Evolutionary conservation across 1,140 invertebrate species (phyloP), one percentile per base, ranked within the genome.

Genomic region (Plodia interpunctella): DNA sequence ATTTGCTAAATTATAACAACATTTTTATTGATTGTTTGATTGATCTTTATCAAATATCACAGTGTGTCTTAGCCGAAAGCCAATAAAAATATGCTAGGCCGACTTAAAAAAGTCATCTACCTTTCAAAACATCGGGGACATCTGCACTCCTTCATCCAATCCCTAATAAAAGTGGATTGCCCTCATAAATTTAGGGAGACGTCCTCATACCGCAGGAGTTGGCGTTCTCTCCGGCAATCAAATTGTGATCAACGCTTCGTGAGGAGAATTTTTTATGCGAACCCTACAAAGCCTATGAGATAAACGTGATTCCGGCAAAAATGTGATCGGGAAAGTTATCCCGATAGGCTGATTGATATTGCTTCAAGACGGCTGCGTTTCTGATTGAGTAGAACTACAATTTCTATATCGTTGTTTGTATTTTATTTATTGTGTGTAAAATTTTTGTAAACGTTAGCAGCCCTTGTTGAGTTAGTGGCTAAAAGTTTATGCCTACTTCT

Each of bases 111-210:
- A 38, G 20, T 20, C 19, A 55, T 56, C 35, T 57, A 49, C 54
- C 58, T 57, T 60, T 60, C 63, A 65, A 56, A 32, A 65, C 50
- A 65, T 60, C 44, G 59, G 51, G 63, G 59, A 50, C 51, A 60
- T 60, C 56, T 60, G 55, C 63, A 68, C 53, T 56, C 59, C 55
- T 53, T 61, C 59, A 55, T 61, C 73, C 54, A 61, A 61, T 61
- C 59, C 55, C 54, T 74, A 79, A 76, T 79, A 79, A 79, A 79
- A 76, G 69, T 70, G 65, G 74, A 79, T 76, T 65, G 68, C 53
- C 51, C 67, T 70, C 70, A 73, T 79, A 76, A 79, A 79, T 79
- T 76, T 60, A 62, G 60, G 60, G 50, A 60, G 59, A 68, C 55
- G 64, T 65, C 68, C 66, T 60, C 57, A 62, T 67, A 67, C 66